Conservation (phyloP, 1,140 invertebrate species). For the Cryptotermes secundus region DNA sequence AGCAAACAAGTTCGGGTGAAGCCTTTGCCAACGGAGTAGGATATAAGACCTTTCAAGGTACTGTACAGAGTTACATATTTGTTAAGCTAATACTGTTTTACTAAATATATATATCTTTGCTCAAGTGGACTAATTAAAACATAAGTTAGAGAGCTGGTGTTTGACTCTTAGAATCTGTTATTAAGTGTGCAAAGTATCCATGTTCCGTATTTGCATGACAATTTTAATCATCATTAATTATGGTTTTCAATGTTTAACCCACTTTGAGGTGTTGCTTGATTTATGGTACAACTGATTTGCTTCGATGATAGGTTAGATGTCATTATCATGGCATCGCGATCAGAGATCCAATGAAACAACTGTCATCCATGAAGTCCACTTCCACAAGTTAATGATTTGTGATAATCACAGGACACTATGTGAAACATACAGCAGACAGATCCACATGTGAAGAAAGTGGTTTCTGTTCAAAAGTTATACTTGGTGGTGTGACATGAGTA, state of each 20-base stretch:
- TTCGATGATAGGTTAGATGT: not conserved
- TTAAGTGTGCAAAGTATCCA: not conserved
- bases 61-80: not conserved
- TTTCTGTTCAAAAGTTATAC: too few species aligned
- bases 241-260: not conserved
- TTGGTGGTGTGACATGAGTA: too few species aligned
- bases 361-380: not conserved
- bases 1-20: not conserved
- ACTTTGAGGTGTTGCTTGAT: not conserved
- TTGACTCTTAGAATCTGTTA: not conserved
- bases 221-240: not conserved
- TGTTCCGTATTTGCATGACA: not conserved
- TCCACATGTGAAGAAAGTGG: too few species aligned
- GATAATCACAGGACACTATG: not conserved
- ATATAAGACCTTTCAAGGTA: not conserved
- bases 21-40: not conserved
- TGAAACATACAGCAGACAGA: not conserved
- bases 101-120: not conserved
- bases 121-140: not conserved
- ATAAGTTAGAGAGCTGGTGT: not conserved
- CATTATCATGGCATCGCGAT: not conserved
- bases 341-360: not conserved
- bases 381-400: not conserved
- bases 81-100: not conserved
- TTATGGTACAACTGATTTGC: not conserved